phyloP scores from a whole-genome alignment of 2,888 invertebrate genomes.

The Standfussiana lucernea region DNA sequence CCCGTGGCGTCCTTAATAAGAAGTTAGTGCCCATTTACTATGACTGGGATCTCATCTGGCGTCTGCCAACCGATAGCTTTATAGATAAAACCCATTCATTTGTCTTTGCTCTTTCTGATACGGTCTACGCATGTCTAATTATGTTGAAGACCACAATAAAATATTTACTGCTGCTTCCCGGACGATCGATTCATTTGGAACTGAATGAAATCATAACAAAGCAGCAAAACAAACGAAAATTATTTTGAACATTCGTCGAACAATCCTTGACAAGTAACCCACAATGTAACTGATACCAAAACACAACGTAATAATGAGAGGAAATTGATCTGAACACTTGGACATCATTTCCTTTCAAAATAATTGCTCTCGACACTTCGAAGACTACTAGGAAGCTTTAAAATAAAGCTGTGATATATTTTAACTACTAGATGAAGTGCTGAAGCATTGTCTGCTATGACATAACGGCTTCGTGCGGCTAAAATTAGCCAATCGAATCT shows the following conservation, averaged over 20 bases:
- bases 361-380: not conserved
- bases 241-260: conserved; percentile 16
- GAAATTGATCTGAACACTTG: conserved; percentile 18
- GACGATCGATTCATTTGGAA: conserved; percentile 4
- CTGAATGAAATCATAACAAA: conserved; percentile 14
- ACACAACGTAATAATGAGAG: not conserved
- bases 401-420: conserved; percentile 63
- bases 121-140: conserved; percentile 31
- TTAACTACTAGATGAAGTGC: conserved; percentile 70
- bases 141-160: conserved; percentile 21
- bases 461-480: conserved; percentile 83
- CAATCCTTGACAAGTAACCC: conserved; percentile 32
- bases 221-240: conserved; percentile 4
- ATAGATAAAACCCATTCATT: conserved; percentile 54
- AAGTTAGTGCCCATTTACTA: conserved; percentile 58
- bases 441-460: conserved; percentile 82
- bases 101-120: conserved; percentile 31
- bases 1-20: conserved; percentile 63
- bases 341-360: conserved; percentile 13
- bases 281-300: conserved; percentile 26
- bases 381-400: conserved; percentile 67
- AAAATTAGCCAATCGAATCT: conserved; percentile 84
- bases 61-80: conserved; percentile 49
- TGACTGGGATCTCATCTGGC: conserved; percentile 55
- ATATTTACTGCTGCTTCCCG: conserved; percentile 15